Conservation (phyloP, 1,140 invertebrate species). For the Portunus trituberculatus region DNA sequence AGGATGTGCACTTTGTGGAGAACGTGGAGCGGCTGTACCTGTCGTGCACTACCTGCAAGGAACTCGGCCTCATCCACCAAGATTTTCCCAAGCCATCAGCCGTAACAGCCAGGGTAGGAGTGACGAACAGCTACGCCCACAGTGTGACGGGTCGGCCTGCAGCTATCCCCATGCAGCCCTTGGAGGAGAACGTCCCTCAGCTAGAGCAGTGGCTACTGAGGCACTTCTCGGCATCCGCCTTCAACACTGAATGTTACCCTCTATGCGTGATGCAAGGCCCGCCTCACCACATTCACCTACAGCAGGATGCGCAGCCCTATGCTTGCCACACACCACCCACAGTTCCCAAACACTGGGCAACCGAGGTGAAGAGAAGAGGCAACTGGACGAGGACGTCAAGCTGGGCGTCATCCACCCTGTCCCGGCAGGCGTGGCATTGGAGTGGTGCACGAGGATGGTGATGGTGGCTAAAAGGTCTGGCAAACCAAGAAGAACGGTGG, state of each 20-base stretch:
- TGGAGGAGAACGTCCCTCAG: conserved; percentile 51
- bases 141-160: neutral
- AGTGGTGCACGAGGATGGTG: conserved; percentile 64
- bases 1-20: neutral
- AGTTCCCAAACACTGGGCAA: too few relatives aligned
- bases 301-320: neutral
- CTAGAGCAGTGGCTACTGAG: conserved; percentile 45
- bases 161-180: neutral
- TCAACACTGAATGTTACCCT: conserved; percentile 22
- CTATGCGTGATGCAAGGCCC: conserved; percentile 40
- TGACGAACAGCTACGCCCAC: neutral
- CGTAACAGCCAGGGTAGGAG: neutral
- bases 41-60: neutral
- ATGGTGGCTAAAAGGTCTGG: neutral
- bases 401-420: conserved; percentile 46
- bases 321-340: conserved; percentile 32
- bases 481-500: neutral
- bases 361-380: conserved; percentile 40
- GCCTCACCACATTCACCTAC: neutral
- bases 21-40: neutral
- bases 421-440: conserved; percentile 37
- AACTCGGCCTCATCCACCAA: neutral
- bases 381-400: conserved; percentile 47
- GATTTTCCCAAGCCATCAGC: neutral
- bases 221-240: conserved; percentile 20